Evolutionary conservation across 1,140 invertebrate genomes (phyloP), one percentile per base, ranked within the genome.

Genomic region (Papilio dardanus): DNA sequence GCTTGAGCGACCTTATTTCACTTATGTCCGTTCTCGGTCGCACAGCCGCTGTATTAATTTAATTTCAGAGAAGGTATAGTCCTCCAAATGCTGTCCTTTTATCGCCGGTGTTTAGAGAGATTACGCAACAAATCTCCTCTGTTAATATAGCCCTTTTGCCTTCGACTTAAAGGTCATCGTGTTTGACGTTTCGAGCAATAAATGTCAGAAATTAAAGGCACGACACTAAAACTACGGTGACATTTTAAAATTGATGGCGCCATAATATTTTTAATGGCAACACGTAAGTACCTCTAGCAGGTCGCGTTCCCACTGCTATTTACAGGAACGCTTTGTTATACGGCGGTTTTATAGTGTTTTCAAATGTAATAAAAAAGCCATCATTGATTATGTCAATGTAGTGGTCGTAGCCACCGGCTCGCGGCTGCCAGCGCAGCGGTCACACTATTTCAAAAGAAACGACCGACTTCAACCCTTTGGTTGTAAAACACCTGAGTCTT

Each of bases 231-330:
- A 84, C 80, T 76, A 83, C 82, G 81, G 86, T 77, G 87, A 87
- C 86, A 84, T 81, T 80, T 76, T 54, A 73, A 80, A 88, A 91
- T 91, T 91, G 84, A 91, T 89, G 83, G 77, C 86, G 67, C 73
- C 82, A 85, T 89, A 89, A 88, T 73, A 82, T 87, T 88, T 77
- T 89, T 89, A 89, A 89, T 88, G 84, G 79, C 81, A 79, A 80
- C 74, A 71, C 78, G 79, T 78, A 74, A 81, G 74, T 79, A 75
- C 76, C 71, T 76, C 80, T 40, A 67, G 67, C 74, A 74, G 71
- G 62, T 42, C 74, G 79, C 81, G 79, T 84, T 88, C 84, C 86
- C 85, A 88, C 83, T 88, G 87, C 84, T 88, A 87, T 88, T 88
- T 81, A 84, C 78, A 82, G 80, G 75, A 82, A 74, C 79, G 78